Evolutionary conservation across 2,888 invertebrate species (phyloP), one percentile per base, ranked within the genome.

Genomic region (Dioctria linearis): DNA sequence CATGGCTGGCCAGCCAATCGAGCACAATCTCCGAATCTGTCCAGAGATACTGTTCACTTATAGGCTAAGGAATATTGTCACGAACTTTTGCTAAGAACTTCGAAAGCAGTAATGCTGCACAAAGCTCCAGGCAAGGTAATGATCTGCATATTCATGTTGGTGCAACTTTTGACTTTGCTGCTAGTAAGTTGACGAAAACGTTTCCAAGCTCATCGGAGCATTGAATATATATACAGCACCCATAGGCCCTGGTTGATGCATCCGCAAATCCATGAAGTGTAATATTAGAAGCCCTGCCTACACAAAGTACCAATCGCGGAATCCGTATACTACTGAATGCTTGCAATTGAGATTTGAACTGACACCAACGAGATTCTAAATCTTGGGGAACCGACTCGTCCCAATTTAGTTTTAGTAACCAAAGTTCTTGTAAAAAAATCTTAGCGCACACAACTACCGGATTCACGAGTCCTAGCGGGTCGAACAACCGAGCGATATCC

Each of bases 221-320:
- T 5, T 39, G 76, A 59, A 25, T 13, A 57, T 73, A 73, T 13
- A 73, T 54, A 8, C 73, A 73, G 39, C 54, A 51, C 2, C 73
- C 67, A 63, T 73, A 80, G 3, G 78, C 82, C 46, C 75, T 71
- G 39, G 75, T 54, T 11, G 78, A 81, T 11, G 80, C 80, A 51
- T 82, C 80, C 37, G 80, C 40, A 25, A 25, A 25, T 25, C 25
- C 25, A 25, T 25, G 25, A 25, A 25, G 25, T 25, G 25, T 25
- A 25, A 25, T 25, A 2, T 25, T 25, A 25, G 25, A 25, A 25
- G 2, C 25, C 25, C 25, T 25, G 25, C 25, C 40, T 8, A 11
- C 8, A 8, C n/a, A 67, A 40, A 67, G 9, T n/a, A 67, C 46
- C 5, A 43, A 46, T n/a, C 67, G 42, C 5, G 67, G 67, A 4